Percentiles rank a stretch among this genome's conserved stretches.
phyloP scores from a whole-genome alignment of 2,888 invertebrate genomes.

The Drosophila colorata region DNA sequence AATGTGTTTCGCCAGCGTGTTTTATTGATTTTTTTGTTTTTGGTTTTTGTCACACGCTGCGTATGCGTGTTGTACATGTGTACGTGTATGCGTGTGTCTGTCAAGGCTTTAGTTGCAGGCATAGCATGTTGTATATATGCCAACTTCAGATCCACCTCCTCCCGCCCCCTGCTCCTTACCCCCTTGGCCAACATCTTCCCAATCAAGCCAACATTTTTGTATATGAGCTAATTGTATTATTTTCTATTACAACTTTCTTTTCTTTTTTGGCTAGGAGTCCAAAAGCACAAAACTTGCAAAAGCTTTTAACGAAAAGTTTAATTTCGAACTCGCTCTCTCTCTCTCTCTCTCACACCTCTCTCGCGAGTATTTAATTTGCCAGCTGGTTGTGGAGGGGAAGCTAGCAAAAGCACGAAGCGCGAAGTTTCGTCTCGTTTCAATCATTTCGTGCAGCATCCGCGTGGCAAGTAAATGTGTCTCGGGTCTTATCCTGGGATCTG shows the following conservation, averaged over 20 bases:
- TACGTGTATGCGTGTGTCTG: slow-evolving; percentile 13
- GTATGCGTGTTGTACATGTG: slow-evolving; percentile 42
- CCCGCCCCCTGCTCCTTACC: not conserved
- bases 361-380: slow-evolving; percentile 3
- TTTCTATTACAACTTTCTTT: slow-evolving; percentile 56
- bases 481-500: slow-evolving; percentile 24
- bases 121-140: slow-evolving; percentile 17
- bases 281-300: slow-evolving; percentile 45
- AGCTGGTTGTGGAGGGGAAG: slow-evolving; percentile 29
- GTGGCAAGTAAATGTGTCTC: slow-evolving; percentile 38
- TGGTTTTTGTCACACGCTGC: slow-evolving; percentile 50
- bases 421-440: slow-evolving; percentile 13
- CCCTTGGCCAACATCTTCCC: slow-evolving; percentile 7
- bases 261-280: slow-evolving; percentile 29
- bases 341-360: slow-evolving; percentile 1
- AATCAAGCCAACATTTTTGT: slow-evolving; percentile 46
- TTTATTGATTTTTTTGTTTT: slow-evolving; percentile 52
- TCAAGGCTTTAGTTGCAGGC: slow-evolving; percentile 44
- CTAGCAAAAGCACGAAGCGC: slow-evolving; percentile 23
- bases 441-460: slow-evolving; percentile 66
- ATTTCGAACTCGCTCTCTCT: slow-evolving; percentile 31
- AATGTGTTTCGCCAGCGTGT: slow-evolving; percentile 36
- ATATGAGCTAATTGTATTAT: slow-evolving; percentile 57
- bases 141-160: not conserved
- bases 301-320: slow-evolving; percentile 35